Base-by-base conservation (phyloP, 2,888 invertebrate species). In the Andrena fulva region DNA sequence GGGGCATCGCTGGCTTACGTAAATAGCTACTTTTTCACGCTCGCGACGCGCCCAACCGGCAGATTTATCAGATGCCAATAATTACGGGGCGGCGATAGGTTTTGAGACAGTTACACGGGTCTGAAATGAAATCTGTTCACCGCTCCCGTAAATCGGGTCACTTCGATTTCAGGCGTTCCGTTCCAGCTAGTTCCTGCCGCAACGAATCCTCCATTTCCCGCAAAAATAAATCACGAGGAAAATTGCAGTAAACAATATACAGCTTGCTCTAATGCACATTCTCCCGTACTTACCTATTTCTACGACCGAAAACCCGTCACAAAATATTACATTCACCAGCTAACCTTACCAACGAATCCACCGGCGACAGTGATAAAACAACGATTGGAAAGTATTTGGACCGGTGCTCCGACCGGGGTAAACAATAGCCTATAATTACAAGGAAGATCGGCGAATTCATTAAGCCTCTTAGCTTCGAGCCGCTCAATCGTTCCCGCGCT, bases 21-120 rank as follows among this genome's bases (percentile, higher is more conserved):
- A 77, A 73, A 74, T 35, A 54, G 56, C 66, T 59, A 67, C 64
- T 54, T 76, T 72, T 59, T 60, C 67, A 71, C 62, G 63, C 20
- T 68, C 48, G 24, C 62, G 50, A 29, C 59, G 33, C 16, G 76
- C 4, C 77, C 80, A 20, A 3, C 31, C 20, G 29, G 42, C 42
- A 42, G 75, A 85, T 84, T 84, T 84, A 81, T 75, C 66, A 81
- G 62, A 66, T 72, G 59, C 64, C 80, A 75, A 77, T 78, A 75
- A 77, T 85, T 62, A 72, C 75, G 31, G 54, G 7, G 35, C 20
- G 29, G n/a, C 72, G 77, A 77, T 80, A 72, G 77, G 78, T 81
- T 75, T 80, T 59, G 50, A 72, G 63, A 74, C 62, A 64, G 77
- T 77, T 68, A 52, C 68, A 12, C 71, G 66, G 48, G 6, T 20